phyloP scores from a whole-genome alignment of 53 echinoderm and acorn worm genomes.

The Echinometra lucunter region DNA sequence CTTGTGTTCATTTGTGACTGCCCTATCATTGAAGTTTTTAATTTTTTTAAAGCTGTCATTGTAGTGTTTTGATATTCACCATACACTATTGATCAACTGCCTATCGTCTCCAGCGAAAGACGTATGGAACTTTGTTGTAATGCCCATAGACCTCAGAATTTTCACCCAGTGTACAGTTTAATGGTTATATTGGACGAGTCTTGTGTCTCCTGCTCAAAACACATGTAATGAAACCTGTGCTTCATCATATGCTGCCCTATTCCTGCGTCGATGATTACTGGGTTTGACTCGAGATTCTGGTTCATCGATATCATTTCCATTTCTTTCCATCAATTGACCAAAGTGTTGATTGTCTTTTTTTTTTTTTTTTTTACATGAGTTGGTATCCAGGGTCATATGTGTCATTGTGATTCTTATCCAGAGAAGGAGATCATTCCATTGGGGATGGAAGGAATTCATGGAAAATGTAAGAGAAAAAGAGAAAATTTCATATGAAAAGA shows the following conservation, averaged over 20 bases:
- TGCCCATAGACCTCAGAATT: neutral
- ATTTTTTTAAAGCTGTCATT: neutral
- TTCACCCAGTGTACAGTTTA: neutral
- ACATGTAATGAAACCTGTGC: neutral
- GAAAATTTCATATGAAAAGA: too few relatives aligned
- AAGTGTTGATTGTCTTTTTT: too few relatives aligned
- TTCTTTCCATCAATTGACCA: neutral
- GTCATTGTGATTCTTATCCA: neutral
- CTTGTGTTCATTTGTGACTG: neutral
- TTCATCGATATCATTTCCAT: neutral
- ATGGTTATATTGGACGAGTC: neutral
- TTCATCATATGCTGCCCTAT: neutral
- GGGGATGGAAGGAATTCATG: neutral
- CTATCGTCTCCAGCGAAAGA: neutral
- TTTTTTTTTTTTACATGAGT: neutral
- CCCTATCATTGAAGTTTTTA: neutral
- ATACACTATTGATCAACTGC: neutral
- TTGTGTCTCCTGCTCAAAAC: neutral
- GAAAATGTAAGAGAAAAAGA: too few relatives aligned
- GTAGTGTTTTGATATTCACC: neutral
- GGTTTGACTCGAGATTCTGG: neutral
- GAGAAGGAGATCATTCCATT: neutral
- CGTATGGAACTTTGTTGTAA: neutral
- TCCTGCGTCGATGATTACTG: neutral
- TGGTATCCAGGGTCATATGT: neutral